Evolutionary conservation across 53 echinoderm and acorn worm genomes (phyloP).

Genomic region (Holothuria leucospilota): DNA sequence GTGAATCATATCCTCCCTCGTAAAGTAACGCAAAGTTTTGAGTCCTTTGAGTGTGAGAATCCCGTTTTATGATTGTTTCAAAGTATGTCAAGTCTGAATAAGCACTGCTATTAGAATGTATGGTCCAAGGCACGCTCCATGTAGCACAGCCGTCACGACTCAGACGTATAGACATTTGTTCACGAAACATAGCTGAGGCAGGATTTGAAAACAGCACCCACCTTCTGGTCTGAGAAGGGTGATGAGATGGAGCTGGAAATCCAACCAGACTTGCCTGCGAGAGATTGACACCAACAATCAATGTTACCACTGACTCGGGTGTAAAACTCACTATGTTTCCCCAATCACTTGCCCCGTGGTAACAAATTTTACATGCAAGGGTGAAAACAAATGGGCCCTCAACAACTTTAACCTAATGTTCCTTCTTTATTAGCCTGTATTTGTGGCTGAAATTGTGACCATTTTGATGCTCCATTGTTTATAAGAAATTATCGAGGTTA

Average conservation of each 20-base stretch:
- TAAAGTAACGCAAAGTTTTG: conserved; percentile 93
- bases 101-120: conserved; percentile 63
- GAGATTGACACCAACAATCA: background rate
- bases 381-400: no score
- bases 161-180: conserved; percentile 77
- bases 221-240: conserved; percentile 27
- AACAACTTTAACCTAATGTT: no score
- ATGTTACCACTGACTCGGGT: no score
- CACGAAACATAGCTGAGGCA: conserved; percentile 69
- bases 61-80: conserved; percentile 37
- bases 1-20: conserved; percentile 67
- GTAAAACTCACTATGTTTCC: no score
- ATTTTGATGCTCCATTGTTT: no score
- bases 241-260: conserved; percentile 79
- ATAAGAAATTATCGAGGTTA: no score
- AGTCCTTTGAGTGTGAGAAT: conserved; percentile 1
- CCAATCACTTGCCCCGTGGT: no score
- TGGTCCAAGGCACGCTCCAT: conserved; percentile 76
- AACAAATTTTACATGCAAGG: no score
- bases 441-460: no score
- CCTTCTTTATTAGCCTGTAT: no score
- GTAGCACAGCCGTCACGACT: conserved; percentile 81
- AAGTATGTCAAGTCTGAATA: conserved; percentile 93
- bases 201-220: conserved; percentile 92
- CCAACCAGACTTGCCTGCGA: conserved; percentile 81